phyloP scores from a whole-genome alignment of 2,113 vertebrate species.

The Noctilio leporinus region DNA sequence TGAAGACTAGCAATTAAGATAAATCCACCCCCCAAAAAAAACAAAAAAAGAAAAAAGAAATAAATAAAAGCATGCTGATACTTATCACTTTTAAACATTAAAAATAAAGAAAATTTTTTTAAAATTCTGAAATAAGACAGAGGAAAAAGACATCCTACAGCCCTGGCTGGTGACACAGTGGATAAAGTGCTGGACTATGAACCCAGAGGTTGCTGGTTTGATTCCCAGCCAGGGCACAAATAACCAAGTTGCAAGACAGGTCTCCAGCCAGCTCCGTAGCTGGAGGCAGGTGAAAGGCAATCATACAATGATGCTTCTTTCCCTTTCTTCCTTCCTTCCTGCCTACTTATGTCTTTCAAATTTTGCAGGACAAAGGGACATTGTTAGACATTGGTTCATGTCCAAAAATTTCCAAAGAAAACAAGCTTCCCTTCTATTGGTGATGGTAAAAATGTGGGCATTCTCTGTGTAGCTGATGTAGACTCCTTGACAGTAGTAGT shows the following conservation, averaged over 20 bases:
- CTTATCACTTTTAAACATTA: not conserved
- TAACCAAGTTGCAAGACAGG: too few relatives aligned
- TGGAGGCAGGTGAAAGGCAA: too few relatives aligned
- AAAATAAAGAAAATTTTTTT: not conserved
- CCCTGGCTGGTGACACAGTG: too few relatives aligned
- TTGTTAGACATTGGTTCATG: not conserved
- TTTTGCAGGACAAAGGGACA: not conserved
- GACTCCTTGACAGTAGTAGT: not conserved
- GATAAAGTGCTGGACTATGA: too few relatives aligned
- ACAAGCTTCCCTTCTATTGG: not conserved
- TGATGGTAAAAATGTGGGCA: not conserved
- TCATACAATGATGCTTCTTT: too few relatives aligned
- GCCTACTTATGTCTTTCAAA: not conserved
- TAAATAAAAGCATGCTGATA: too few relatives aligned
- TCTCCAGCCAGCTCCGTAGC: too few relatives aligned
- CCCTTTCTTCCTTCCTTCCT: too few relatives aligned
- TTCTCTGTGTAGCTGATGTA: not conserved
- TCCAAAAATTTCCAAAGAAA: not conserved
- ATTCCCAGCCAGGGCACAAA: too few relatives aligned
- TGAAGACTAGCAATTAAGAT: not conserved
- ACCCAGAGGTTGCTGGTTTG: too few relatives aligned
- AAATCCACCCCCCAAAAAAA: not conserved
- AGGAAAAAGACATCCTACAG: not conserved
- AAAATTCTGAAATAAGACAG: not conserved
- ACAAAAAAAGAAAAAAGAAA: too few relatives aligned